phyloP scores from a whole-genome alignment of 2,888 invertebrate species.

The Phania funesta region DNA sequence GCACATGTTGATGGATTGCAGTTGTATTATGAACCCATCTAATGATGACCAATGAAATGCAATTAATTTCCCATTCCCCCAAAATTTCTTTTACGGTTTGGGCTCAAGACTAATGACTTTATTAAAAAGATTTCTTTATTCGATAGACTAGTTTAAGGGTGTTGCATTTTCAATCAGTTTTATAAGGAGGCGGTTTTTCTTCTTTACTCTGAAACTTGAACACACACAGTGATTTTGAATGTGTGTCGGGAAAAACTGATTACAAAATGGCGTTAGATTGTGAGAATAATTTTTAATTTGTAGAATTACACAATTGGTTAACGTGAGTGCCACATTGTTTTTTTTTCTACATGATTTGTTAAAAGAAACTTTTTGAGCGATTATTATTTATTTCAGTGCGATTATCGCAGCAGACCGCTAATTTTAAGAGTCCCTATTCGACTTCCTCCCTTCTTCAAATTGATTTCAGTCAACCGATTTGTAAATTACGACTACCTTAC shows the following conservation, averaged over 20 bases:
- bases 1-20: constrained; percentile 61
- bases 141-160: constrained; percentile 49
- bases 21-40: constrained; percentile 12
- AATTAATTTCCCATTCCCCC: constrained; percentile 54
- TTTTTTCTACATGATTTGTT: too few relatives aligned
- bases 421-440: too few relatives aligned
- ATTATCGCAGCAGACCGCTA: too few relatives aligned
- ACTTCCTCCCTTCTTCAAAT: too few relatives aligned
- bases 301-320: too few relatives aligned
- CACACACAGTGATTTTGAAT: constrained; percentile 47
- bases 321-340: too few relatives aligned
- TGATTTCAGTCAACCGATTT: too few relatives aligned
- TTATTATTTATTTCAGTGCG: too few relatives aligned
- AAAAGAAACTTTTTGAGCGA: too few relatives aligned
- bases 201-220: constrained; percentile 14
- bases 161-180: constrained; percentile 55
- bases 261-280: constrained; percentile 3
- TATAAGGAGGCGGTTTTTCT: constrained; percentile 40
- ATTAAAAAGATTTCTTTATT: constrained; percentile 53
- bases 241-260: background rate
- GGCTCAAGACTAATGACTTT: constrained; percentile 57
- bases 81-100: constrained; percentile 19
- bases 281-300: background rate
- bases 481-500: too few relatives aligned
- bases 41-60: constrained; percentile 61